Conservation (phyloP, 2,113 vertebrate genomes). For the Anguilla rostrata region DNA sequence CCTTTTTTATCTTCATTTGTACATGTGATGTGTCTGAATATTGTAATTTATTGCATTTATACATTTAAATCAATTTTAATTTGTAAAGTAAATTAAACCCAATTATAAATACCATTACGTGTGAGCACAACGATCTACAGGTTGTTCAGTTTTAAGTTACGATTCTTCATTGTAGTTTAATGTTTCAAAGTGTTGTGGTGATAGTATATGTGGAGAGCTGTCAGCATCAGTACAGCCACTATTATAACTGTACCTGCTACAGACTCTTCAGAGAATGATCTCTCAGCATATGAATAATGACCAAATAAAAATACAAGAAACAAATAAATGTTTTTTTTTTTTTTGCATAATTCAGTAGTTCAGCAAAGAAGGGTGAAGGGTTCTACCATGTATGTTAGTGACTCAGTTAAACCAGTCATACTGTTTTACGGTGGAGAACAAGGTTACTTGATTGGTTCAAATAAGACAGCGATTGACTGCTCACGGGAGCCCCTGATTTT, state of each 20-base stretch:
- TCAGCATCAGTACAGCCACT: neutral
- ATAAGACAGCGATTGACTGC: no score
- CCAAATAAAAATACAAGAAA: neutral
- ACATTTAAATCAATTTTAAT: constrained; percentile 14
- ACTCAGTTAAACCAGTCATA: no score
- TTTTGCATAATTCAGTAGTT: neutral
- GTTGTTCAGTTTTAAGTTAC: neutral
- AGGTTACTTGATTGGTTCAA: no score
- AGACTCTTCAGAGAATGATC: neutral
- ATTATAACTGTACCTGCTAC: neutral
- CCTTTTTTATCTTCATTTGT: constrained; percentile 12
- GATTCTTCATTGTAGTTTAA: neutral
- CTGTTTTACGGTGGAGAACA: no score
- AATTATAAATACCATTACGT: neutral
- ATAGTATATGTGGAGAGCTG: neutral
- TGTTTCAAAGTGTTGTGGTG: neutral
- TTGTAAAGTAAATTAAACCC: constrained; percentile 14
- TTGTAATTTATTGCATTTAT: constrained; percentile 3
- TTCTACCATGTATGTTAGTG: no score
- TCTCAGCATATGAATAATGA: neutral
- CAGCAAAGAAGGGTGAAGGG: no score
- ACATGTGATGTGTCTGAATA: constrained; percentile 4
- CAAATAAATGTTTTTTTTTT: neutral
- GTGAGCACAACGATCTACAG: neutral
- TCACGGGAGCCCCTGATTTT: no score